Evolutionary conservation across 2,797 vertebrate species (phyloP), one percentile per base, ranked within the genome.

Genomic region (Phrynocephalus vlangalii): DNA sequence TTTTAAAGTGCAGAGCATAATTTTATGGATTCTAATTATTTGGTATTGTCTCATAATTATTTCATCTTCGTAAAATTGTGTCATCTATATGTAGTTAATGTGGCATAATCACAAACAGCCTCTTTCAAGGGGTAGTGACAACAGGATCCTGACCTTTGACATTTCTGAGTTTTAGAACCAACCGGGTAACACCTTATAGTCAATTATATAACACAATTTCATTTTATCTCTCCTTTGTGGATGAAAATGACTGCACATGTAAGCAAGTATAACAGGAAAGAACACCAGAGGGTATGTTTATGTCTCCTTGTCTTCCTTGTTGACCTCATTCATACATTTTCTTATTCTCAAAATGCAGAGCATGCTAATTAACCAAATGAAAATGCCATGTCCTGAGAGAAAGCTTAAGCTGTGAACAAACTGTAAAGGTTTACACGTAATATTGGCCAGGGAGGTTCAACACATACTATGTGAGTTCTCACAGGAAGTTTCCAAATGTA

Each of bases 271-370:
- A 83, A 52, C 81, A 10, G 81, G 3, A 83, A n/a, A 83, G 18
- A 50, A 83, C 67, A 50, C 26, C 16, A 30, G 38, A 70, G 67
- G 67, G 16, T 71, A 83, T 44, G 52, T 52, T 83, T 70, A 83
- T 83, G 67, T 71, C 67, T 71, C 76, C 73, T 82, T 75, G 33
- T 56, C 3, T n/a, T 91, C 77, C 15, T 86, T 9, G 44, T 60
- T 81, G 26, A 86, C 67, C 67, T 52, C 81, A 18, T 83, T 71
- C 68, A 52, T 44, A 70, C n/a, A 6, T 71, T 50, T 71, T 16
- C 16, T 44, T 6, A 7, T 71, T 83, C 8, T 28, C 67, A 30
- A 50, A 83, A 70, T 83, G 28, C 81, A 70, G 81, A 83, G 28
- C 33, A 44, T n/a, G 67, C 18, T 28, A 52, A 83, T 71, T 71